Evolutionary conservation across 1,140 invertebrate species (phyloP).

Genomic region (Bombus confusus): DNA sequence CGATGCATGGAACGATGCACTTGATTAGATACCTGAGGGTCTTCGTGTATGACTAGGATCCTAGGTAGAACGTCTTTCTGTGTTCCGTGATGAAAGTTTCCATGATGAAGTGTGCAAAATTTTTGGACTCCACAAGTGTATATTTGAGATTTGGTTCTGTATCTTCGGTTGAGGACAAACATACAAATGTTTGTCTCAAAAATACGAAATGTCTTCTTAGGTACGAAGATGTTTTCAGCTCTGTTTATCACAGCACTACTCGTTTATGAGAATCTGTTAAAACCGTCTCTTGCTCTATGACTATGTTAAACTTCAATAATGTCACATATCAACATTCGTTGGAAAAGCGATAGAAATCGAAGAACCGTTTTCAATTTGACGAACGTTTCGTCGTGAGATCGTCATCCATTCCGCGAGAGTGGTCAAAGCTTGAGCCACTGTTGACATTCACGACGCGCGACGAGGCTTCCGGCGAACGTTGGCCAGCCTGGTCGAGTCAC

Average conservation of each 20-base stretch:
- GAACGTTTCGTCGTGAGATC: not conserved
- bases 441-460: constrained; percentile 14
- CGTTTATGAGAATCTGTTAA: too few relatives aligned
- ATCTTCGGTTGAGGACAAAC: too few relatives aligned
- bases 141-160: too few relatives aligned
- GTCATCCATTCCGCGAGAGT: not conserved
- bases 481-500: constrained; percentile 11
- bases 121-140: too few relatives aligned
- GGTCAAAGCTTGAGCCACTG: not conserved
- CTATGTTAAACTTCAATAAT: too few relatives aligned
- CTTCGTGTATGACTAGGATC: not conserved
- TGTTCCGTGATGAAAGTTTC: not conserved
- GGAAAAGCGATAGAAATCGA: not conserved
- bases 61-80: not conserved
- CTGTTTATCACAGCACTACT: too few relatives aligned
- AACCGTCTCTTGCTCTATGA: too few relatives aligned
- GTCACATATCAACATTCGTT: not conserved
- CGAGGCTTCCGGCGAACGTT: constrained; percentile 12
- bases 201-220: too few relatives aligned
- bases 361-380: not conserved
- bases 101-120: not conserved
- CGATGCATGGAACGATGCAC: too few relatives aligned
- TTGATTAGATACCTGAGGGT: too few relatives aligned
- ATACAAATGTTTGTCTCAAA: too few relatives aligned
- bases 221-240: too few relatives aligned